Conservation (phyloP, 1,140 invertebrate species). For the Calephelis virginiensis region DNA sequence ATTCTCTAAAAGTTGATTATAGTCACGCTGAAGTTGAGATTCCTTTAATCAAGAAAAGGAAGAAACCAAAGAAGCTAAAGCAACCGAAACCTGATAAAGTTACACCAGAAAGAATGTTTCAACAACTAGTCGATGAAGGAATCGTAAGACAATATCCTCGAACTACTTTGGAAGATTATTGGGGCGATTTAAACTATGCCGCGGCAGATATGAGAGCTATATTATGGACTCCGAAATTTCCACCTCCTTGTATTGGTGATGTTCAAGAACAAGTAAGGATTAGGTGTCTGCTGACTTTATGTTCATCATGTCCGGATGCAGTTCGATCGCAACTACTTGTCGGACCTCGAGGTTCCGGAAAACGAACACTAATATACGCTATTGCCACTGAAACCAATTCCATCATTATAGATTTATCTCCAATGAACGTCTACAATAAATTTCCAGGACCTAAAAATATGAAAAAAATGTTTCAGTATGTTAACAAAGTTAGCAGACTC, state of each 20-base stretch:
- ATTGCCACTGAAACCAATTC: conserved; percentile 68
- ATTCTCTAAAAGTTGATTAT: conserved; percentile 57
- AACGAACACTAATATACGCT: conserved; percentile 59
- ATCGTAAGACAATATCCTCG: conserved; percentile 59
- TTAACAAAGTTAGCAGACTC: conserved; percentile 79
- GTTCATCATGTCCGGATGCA: conserved; percentile 51
- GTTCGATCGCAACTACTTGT: conserved; percentile 52
- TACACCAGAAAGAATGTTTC: conserved; percentile 56
- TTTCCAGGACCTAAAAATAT: conserved; percentile 58
- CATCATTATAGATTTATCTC: conserved; percentile 63
- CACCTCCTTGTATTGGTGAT: conserved; percentile 57
- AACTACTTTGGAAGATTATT: conserved; percentile 55
- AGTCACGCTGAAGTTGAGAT: conserved; percentile 31
- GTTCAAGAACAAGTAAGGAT: conserved; percentile 61
- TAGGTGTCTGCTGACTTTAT: conserved; percentile 56
- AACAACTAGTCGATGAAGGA: conserved; percentile 59
- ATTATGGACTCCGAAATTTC: conserved; percentile 61
- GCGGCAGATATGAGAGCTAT: conserved; percentile 60
- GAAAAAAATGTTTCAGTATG: conserved; percentile 63
- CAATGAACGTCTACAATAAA: conserved; percentile 61
- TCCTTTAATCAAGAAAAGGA: conserved; percentile 54
- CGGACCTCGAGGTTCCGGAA: conserved; percentile 58
- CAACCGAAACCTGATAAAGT: conserved; percentile 52
- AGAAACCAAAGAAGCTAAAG: conserved; percentile 56
- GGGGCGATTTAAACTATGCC: conserved; percentile 64